Conservation (phyloP, 2,113 vertebrate genomes). For the Sorex araneus region DNA sequence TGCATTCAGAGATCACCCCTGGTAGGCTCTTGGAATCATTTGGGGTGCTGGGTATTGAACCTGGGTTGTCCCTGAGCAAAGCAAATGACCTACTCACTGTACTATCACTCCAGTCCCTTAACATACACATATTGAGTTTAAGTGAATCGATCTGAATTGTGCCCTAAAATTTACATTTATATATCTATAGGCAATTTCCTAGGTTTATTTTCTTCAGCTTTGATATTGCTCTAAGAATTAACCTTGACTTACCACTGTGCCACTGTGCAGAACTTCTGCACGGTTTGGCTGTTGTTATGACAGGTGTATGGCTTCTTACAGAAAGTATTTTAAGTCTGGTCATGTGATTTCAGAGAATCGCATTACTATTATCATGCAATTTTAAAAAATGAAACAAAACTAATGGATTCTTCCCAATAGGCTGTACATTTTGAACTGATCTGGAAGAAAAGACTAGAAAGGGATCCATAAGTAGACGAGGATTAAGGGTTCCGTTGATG, state of each 20-base stretch:
- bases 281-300: constrained; percentile 17
- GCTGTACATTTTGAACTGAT: not conserved
- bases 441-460: not conserved
- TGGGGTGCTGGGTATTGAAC: no score
- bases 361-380: not conserved
- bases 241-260: constrained; percentile 47
- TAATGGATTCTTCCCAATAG: not conserved
- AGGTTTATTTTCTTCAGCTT: constrained; percentile 59
- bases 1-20: no score
- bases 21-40: no score
- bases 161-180: constrained; percentile 47
- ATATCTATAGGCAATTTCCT: constrained; percentile 56
- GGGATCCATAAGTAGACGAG: not conserved
- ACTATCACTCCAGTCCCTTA: no score
- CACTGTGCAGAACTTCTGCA: constrained; percentile 28
- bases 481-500: not conserved
- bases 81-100: no score
- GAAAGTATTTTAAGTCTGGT: constrained; percentile 58
- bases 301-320: constrained; percentile 38
- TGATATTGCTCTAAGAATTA: constrained; percentile 64
- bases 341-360: constrained; percentile 34
- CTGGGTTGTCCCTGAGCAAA: no score
- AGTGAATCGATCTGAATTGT: constrained; percentile 50
- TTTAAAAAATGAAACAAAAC: not conserved
- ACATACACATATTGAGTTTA: constrained; percentile 2